Evolutionary conservation across 2,797 vertebrate genomes (phyloP), one percentile per base, ranked within the genome.

Genomic region (Spondyliosoma cantharus): DNA sequence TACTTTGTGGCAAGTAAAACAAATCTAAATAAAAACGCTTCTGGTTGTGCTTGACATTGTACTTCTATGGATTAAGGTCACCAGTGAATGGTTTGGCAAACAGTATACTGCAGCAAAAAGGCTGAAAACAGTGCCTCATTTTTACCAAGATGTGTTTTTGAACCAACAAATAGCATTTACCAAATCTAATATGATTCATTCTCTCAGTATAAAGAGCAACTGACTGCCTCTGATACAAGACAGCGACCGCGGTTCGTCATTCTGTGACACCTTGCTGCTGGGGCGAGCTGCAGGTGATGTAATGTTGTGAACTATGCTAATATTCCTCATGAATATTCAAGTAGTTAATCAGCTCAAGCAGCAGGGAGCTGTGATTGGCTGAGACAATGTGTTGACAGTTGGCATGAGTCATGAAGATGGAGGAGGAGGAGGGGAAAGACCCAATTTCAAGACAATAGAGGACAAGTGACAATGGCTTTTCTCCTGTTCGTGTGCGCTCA

Each of bases 281-380:
- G 71, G 71, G 71, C 50, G 60, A 83, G 50, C 79, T 58, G 84
- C 53, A 79, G 82, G 63, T 90, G 87, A 87, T 76, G 85, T 89
- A 81, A 90, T 66, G 64, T 74, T 81, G 56, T 65, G 68, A 89
- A 80, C 74, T 73, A 80, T 81, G 61, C 70, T 63, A 82, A 89
- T 81, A 75, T 77, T 63, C 74, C 71, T 87, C 74, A 89, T 89
- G 83, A 90, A 92, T 91, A 92, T 89, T 89, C 84, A 84, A 62
- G 19, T 29, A 3, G 37, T 37, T 87, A 88, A 86, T 91, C 72
- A 69, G 80, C 84, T 86, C 80, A 17, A 37, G 46, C 65, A 62
- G 81, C 56, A 75, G 61, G 62, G 25, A 45, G 65, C 61, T 59
- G 70, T 42, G 80, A 91, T 90, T 88, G 90, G 91, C 71, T 74